Conservation (phyloP, 2,113 vertebrate species). For the Muntiacus muntjak region DNA sequence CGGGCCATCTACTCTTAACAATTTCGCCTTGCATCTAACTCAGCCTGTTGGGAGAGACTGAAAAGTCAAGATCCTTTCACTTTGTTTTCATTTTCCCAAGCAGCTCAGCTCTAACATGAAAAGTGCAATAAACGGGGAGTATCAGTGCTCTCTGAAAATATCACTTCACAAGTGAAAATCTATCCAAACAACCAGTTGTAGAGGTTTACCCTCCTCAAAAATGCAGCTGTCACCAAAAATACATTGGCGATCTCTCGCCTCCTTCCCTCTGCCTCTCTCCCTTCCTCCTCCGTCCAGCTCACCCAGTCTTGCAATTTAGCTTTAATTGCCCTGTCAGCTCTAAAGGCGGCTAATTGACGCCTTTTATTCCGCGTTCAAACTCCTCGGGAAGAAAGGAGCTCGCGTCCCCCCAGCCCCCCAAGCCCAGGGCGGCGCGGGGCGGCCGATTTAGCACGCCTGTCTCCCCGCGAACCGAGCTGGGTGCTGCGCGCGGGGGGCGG, state of each 20-base stretch:
- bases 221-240: constrained; percentile 72
- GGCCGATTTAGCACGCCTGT: constrained; percentile 84
- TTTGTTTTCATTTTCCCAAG: constrained; percentile 49
- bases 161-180: constrained; percentile 62
- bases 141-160: constrained; percentile 61
- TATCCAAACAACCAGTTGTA: constrained; percentile 60
- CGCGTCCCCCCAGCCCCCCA: neutral
- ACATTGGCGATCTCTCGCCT: constrained; percentile 25
- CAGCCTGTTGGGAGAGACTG: neutral
- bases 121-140: constrained; percentile 53
- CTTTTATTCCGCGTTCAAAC: constrained; percentile 72
- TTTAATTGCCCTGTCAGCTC: constrained; percentile 58
- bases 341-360: constrained; percentile 74
- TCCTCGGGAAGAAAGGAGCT: constrained; percentile 61
- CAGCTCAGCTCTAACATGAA: constrained; percentile 44
- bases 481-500: constrained; percentile 53
- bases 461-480: constrained; percentile 49
- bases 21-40: neutral
- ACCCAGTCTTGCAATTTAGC: constrained; percentile 51
- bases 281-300: neutral
- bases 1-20: neutral
- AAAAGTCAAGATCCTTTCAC: constrained; percentile 39
- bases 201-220: constrained; percentile 61
- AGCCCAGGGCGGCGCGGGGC: constrained; percentile 72
- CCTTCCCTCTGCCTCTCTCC: too few relatives aligned